Evolutionary conservation across 2,888 invertebrate species (phyloP), one percentile per base, ranked within the genome.

Genomic region (Ichneumoninae sp.): DNA sequence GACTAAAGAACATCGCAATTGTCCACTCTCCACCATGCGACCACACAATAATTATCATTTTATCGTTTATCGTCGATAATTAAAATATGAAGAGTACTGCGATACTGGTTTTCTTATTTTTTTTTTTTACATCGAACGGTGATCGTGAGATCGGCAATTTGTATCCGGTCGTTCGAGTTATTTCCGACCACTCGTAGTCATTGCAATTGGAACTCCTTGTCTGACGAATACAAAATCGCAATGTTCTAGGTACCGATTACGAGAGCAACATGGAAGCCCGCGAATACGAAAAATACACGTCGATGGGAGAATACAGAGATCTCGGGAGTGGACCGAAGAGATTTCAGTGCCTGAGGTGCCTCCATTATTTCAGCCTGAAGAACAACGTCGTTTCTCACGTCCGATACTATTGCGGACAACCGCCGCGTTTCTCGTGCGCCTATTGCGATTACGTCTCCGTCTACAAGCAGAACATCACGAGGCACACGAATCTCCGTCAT

Each of bases 361-460:
- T 88, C 26, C 90, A 91, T 83, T 89, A 91, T 66, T 93, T 93
- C 86, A 90, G 90, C 26, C 90, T 90, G 74, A 92, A 92, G 87
- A 92, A 92, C 3, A 91, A 91, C 1, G 90, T 93, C 8, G 90
- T 90, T 40, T 89, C 92, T 62, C 93, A 94, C 77, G 86, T 91
- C 69, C 91, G 93, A 0, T 93, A 93, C 86, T 92, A 93, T 77
- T 94, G 94, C 84, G 93, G 93, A 3, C 88, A 88, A 52, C 92
- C 91, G 16, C 91, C 92, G 62, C 90, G 91, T 52, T 93, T 92
- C 79, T 88, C 91, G 79, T 93, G 93, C 69, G 91, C 93, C 3
- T 90, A 93, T 75, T 93, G 93, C 81, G 88, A 89, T 7, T 88
- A 90, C 72, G 84, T 88, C 13, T 90, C 90, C 1, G 90, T 90